Evolutionary conservation across 2,888 invertebrate species (phyloP).

Genomic region (Pecten maximus): DNA sequence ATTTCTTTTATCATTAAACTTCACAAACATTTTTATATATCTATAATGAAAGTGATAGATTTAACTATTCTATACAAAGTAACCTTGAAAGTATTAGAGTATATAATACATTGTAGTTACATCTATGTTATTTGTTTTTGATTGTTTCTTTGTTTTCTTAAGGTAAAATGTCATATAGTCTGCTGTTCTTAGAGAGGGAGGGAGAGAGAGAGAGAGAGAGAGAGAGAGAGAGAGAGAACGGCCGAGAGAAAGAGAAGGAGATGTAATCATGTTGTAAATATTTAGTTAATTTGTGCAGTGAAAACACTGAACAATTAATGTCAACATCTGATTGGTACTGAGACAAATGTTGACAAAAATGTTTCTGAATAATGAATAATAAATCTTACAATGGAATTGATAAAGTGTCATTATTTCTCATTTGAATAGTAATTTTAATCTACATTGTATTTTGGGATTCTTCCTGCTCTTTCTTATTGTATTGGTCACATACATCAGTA

Average conservation of each 20-base stretch:
- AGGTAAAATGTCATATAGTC: not conserved
- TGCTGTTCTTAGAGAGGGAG: not conserved
- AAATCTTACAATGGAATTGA: conserved; percentile 11
- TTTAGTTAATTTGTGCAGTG: conserved; percentile 10
- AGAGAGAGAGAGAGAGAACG: no score
- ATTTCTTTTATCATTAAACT: no score
- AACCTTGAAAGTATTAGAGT: no score
- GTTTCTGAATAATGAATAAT: not conserved
- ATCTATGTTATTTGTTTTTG: not conserved
- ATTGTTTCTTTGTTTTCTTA: not conserved
- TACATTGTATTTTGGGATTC: no score
- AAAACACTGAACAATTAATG: not conserved
- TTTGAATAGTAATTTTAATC: not conserved
- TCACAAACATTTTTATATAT: no score
- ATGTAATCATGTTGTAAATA: not conserved
- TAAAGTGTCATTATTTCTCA: not conserved
- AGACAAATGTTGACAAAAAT: not conserved
- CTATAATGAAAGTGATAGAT: no score
- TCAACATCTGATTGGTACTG: not conserved
- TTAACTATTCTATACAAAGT: no score
- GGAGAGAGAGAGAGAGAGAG: not conserved
- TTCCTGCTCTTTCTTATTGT: no score
- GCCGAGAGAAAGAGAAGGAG: no score
- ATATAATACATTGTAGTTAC: no score
- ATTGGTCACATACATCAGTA: no score